Conservation (phyloP, 2,113 vertebrate genomes). For the Suricata suricatta region DNA sequence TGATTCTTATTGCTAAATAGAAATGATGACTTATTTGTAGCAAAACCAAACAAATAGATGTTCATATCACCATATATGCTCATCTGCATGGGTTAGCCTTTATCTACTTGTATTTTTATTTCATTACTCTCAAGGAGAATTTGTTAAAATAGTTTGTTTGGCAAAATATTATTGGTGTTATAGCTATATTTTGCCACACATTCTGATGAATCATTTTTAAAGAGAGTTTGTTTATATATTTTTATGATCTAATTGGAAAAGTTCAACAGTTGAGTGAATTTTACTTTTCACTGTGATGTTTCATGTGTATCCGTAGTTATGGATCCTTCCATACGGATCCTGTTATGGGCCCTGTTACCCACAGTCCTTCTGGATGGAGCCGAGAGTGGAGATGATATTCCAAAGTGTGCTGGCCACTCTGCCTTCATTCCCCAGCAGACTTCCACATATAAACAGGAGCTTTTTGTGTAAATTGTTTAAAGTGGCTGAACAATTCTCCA, state of each 20-base stretch:
- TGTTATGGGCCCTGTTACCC: background rate
- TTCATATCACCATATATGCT: background rate
- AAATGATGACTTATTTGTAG: conserved; percentile 41
- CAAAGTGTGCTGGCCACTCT: background rate
- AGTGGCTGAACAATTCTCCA: background rate
- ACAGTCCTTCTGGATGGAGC: background rate
- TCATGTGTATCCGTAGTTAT: background rate
- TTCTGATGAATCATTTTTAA: background rate
- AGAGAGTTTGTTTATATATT: background rate
- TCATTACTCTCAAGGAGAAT: background rate
- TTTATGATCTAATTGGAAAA: conserved; percentile 20
- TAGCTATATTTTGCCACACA: background rate
- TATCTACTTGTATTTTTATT: conserved; percentile 14
- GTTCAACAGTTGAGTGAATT: background rate
- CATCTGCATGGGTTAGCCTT: background rate
- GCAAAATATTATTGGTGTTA: background rate
- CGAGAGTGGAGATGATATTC: background rate
- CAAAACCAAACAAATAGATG: conserved; percentile 1
- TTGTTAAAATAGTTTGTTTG: conserved; percentile 8
- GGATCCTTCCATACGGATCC: background rate
- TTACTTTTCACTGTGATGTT: background rate
- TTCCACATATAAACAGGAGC: background rate
- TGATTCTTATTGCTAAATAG: background rate
- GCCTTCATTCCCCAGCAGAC: background rate
- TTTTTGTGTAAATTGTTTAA: background rate